These are phyloP conservation scores for Theropithecus gelada DNA, from an alignment of 2,113 vertebrate genomes.

Conservation along the genomic window DNA sequence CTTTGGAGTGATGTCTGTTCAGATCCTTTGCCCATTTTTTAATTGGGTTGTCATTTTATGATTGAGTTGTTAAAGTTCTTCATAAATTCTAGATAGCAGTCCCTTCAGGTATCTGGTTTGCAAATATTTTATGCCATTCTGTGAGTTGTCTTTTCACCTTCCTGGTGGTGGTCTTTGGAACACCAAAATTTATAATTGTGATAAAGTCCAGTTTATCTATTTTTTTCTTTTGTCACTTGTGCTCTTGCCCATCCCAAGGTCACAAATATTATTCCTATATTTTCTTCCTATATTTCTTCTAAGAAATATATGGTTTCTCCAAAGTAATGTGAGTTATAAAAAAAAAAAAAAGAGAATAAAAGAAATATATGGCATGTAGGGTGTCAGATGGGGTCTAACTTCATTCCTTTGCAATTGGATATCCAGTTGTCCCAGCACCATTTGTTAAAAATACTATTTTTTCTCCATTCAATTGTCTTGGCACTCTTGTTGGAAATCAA, in stretches of 20 bases:
- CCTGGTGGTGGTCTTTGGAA: background rate
- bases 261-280: background rate
- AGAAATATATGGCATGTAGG: background rate
- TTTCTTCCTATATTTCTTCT: background rate
- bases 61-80: background rate
- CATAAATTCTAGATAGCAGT: background rate
- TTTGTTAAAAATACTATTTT: background rate
- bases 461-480: background rate
- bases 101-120: background rate
- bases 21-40: background rate
- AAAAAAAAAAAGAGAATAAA: too few relatives aligned
- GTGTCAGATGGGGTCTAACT: background rate
- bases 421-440: background rate
- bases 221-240: constrained; percentile 17
- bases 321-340: too few relatives aligned
- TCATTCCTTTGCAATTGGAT: background rate
- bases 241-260: background rate
- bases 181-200: background rate
- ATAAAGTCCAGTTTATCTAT: background rate
- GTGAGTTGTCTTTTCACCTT: background rate
- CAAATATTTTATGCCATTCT: background rate
- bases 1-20: background rate
- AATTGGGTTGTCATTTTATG: background rate
- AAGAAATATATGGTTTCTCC: background rate
- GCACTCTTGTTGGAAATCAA: background rate